A percentile compares a stretch with the other conserved stretches of the same genome.
phyloP scores from a whole-genome alignment of 2,113 vertebrate species.

The Colinus virginianus region DNA sequence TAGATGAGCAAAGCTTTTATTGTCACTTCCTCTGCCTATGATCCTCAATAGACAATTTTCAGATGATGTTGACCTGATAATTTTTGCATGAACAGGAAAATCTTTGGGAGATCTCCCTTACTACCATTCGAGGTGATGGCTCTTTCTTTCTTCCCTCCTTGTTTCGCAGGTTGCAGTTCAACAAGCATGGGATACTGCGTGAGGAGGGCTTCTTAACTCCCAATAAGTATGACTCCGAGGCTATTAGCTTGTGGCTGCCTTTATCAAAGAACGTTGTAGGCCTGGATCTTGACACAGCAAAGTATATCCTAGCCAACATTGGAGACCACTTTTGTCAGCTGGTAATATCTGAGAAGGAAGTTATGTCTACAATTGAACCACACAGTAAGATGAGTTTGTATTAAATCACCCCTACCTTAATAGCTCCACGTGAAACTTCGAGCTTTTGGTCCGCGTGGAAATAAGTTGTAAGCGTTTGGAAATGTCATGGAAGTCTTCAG shows the following conservation, averaged over 20 bases:
- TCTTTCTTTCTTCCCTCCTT: neutral
- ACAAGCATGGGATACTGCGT: constrained; percentile 82
- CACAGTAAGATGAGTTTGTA: constrained; percentile 79
- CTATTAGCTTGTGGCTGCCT: constrained; percentile 83
- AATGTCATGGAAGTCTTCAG: neutral
- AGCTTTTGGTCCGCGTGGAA: neutral
- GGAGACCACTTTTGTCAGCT: constrained; percentile 87
- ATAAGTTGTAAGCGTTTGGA: neutral
- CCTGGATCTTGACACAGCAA: constrained; percentile 83
- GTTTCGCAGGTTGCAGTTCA: constrained; percentile 79
- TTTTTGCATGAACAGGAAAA: neutral
- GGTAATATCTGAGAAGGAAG: constrained; percentile 85
- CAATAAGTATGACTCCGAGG: constrained; percentile 81
- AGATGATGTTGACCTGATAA: neutral
- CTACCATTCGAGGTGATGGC: neutral
- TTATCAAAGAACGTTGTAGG: constrained; percentile 78
- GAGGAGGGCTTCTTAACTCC: constrained; percentile 85
- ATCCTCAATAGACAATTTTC: neutral
- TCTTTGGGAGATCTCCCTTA: neutral
- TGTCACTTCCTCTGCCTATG: neutral
- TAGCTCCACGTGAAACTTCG: neutral
- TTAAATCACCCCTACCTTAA: neutral
- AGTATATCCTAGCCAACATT: constrained; percentile 85
- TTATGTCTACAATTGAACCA: constrained; percentile 82
- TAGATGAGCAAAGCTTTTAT: neutral